phyloP scores from a whole-genome alignment of 1,140 invertebrate species.

The Araneus ventricosus region DNA sequence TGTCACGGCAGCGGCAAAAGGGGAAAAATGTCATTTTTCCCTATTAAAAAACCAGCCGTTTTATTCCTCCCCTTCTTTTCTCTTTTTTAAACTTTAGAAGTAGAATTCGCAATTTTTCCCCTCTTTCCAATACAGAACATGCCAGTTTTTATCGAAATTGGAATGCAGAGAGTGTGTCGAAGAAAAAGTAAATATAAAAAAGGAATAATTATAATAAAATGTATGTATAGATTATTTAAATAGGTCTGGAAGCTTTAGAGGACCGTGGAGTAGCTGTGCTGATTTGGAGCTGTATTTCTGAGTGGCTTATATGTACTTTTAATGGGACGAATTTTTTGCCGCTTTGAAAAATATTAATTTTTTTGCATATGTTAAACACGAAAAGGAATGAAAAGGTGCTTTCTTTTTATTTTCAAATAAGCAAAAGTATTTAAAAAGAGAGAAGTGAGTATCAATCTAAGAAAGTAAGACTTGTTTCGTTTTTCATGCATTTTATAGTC shows the following conservation, averaged over 20 bases:
- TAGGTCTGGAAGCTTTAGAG: not conserved
- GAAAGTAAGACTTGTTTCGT: not conserved
- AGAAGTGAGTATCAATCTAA: not conserved
- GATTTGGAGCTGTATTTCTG: not conserved
- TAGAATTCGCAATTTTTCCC: not conserved
- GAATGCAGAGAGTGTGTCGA: not conserved
- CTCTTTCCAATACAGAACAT: not conserved
- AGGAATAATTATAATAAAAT: slow-evolving; percentile 20
- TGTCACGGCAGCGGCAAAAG: slow-evolving; percentile 11
- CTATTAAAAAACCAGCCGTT: slow-evolving; percentile 54
- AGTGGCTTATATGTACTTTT: not conserved
- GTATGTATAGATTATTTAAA: not conserved
- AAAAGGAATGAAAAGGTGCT: not conserved
- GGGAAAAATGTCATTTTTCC: slow-evolving; percentile 58
- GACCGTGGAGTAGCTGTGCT: not conserved
- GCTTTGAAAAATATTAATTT: not conserved
- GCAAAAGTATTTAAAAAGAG: not conserved
- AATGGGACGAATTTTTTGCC: not conserved
- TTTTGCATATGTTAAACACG: not conserved
- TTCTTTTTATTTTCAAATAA: not conserved
- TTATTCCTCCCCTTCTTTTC: not conserved
- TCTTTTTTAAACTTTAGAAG: slow-evolving; percentile 13
- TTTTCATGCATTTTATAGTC: not conserved
- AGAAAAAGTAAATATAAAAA: not conserved
- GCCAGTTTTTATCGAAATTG: slow-evolving; percentile 55